Evolutionary conservation across 2,888 invertebrate genomes (phyloP).

Genomic region (Andrena camellia): DNA sequence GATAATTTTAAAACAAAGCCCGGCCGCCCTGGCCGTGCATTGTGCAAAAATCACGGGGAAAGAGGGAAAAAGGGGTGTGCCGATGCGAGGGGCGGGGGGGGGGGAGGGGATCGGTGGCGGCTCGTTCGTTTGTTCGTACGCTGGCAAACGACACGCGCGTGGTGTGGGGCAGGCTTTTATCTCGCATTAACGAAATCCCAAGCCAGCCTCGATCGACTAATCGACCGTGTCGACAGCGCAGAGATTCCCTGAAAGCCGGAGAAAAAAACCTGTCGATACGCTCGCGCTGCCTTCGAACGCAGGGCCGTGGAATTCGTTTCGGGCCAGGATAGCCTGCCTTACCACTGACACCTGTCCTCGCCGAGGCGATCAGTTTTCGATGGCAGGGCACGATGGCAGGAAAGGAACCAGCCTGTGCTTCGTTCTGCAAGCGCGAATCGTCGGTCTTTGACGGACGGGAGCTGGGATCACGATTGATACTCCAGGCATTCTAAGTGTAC

Average conservation of each 20-base stretch:
- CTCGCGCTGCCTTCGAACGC: slow-evolving; percentile 2
- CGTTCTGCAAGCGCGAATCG: no score
- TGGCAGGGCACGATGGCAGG: no score
- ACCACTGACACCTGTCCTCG: background rate
- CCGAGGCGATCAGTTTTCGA: no score
- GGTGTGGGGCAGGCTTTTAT: slow-evolving; percentile 66
- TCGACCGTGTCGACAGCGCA: slow-evolving; percentile 71
- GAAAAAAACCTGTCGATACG: slow-evolving; percentile 70
- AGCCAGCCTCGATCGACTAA: slow-evolving; percentile 74
- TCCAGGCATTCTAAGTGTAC: no score
- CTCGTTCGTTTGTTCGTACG: slow-evolving; percentile 54
- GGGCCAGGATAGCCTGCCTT: slow-evolving; percentile 22
- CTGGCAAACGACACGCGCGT: slow-evolving; percentile 63
- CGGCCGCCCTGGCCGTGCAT: slow-evolving; percentile 73
- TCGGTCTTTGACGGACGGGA: no score
- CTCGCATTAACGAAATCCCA: slow-evolving; percentile 72
- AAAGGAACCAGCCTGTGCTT: no score
- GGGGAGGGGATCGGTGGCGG: slow-evolving; percentile 19
- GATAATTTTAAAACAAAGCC: slow-evolving; percentile 84
- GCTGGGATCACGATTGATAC: no score
- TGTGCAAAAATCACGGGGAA: slow-evolving; percentile 81
- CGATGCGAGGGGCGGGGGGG: no score
- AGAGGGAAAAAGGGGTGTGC: slow-evolving; percentile 65
- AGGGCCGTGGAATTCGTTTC: slow-evolving; percentile 18
- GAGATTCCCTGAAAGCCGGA: slow-evolving; percentile 63